Conservation (phyloP, 2,888 invertebrate genomes). For the Agrotis clavis region DNA sequence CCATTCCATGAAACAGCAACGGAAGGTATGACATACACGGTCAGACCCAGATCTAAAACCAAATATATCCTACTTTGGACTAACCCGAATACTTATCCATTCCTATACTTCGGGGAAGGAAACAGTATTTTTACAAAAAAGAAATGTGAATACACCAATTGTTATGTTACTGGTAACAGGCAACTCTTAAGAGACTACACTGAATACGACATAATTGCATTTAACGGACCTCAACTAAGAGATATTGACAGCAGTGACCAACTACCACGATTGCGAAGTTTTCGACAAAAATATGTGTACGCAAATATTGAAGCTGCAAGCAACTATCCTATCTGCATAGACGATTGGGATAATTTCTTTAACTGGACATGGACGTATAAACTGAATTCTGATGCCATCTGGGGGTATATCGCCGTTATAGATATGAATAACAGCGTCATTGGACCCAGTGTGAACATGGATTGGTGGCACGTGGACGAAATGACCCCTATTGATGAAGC, state of each 20-base stretch:
- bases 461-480: slow-evolving; percentile 70
- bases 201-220: slow-evolving; percentile 78
- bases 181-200: slow-evolving; percentile 70
- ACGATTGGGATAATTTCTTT: slow-evolving; percentile 76
- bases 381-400: slow-evolving; percentile 78
- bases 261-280: slow-evolving; percentile 69
- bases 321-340: slow-evolving; percentile 75
- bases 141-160: slow-evolving; percentile 78
- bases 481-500: slow-evolving; percentile 68
- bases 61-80: slow-evolving; percentile 84
- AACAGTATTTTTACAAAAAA: slow-evolving; percentile 73
- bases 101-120: slow-evolving; percentile 77
- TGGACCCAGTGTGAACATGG: slow-evolving; percentile 72
- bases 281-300: slow-evolving; percentile 80
- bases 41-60: slow-evolving; percentile 29
- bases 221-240: slow-evolving; percentile 77
- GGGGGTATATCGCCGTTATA: slow-evolving; percentile 78
- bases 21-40: not conserved
- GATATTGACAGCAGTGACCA: slow-evolving; percentile 60
- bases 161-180: slow-evolving; percentile 78
- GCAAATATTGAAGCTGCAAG: slow-evolving; percentile 79
- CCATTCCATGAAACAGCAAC: slow-evolving; percentile 29
- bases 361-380: slow-evolving; percentile 87
- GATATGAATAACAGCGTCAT: slow-evolving; percentile 72
- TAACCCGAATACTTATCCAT: slow-evolving; percentile 72